Conservation (phyloP, 2,797 vertebrate species). For the Lemur catta region DNA sequence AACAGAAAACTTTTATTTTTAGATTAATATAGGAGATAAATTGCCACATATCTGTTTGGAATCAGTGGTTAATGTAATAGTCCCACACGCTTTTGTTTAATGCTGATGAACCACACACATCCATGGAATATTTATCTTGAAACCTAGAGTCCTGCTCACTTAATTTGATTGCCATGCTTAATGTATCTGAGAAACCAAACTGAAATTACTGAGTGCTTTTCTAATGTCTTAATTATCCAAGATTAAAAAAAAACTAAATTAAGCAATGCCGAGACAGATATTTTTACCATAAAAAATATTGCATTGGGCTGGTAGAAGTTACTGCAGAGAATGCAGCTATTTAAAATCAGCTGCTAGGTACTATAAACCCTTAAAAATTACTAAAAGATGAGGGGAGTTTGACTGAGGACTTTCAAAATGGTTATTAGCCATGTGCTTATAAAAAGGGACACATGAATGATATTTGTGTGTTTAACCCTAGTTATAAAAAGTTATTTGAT, state of each 20-base stretch:
- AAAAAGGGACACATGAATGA: conserved; percentile 56
- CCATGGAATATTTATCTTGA: conserved; percentile 56
- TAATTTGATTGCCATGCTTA: conserved; percentile 60
- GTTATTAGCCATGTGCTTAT: conserved; percentile 48
- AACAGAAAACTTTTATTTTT: conserved; percentile 42
- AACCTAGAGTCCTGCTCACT: conserved; percentile 62
- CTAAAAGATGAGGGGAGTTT: conserved; percentile 28
- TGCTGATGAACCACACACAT: conserved; percentile 69
- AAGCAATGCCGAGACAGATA: conserved; percentile 19
- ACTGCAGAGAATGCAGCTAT: not conserved
- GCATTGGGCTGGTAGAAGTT: not conserved
- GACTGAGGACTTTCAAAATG: conserved; percentile 30
- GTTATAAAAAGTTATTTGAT: conserved; percentile 70
- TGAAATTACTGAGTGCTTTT: conserved; percentile 68
- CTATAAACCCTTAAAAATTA: conserved; percentile 57
- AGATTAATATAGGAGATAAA: not conserved
- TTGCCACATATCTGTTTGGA: not conserved
- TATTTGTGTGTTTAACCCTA: conserved; percentile 68
- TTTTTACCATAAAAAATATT: conserved; percentile 47
- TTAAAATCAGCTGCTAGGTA: conserved; percentile 50
- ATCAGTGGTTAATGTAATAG: conserved; percentile 10
- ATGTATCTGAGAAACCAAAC: conserved; percentile 64
- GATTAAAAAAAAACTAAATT: not conserved
- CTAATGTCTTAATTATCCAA: conserved; percentile 69
- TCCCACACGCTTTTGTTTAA: not conserved